Evolutionary conservation across 2,797 vertebrate genomes (phyloP).

Genomic region (Nyctalus aviator): DNA sequence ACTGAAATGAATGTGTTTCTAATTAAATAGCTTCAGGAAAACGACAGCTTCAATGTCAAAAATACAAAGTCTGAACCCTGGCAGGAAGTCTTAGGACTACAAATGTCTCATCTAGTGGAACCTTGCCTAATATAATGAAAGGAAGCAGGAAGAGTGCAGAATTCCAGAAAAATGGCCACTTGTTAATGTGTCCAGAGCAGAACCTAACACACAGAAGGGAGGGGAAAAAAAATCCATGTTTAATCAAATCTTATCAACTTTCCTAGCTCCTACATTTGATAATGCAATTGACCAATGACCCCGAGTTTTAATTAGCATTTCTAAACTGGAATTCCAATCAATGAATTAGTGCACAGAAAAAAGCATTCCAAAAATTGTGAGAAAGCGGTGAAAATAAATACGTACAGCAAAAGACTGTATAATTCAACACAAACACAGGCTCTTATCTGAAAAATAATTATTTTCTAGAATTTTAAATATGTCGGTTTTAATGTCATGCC

Average conservation of each 20-base stretch:
- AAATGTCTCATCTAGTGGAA: constrained; percentile 87
- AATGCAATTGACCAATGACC: constrained; percentile 68
- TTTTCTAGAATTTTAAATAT: constrained; percentile 63
- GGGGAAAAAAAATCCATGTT: constrained; percentile 69
- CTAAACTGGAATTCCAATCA: constrained; percentile 64
- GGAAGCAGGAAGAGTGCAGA: constrained; percentile 85
- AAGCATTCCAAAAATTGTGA: background rate
- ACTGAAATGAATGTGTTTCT: constrained; percentile 87
- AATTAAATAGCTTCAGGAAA: constrained; percentile 87
- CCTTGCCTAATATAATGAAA: constrained; percentile 85
- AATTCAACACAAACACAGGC: constrained; percentile 50
- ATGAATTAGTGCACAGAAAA: constrained; percentile 40
- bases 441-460: constrained; percentile 51
- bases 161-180: constrained; percentile 83
- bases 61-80: constrained; percentile 84
- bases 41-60: constrained; percentile 85
- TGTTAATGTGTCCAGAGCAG: constrained; percentile 77
- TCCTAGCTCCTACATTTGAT: constrained; percentile 71
- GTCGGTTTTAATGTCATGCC: constrained; percentile 54
- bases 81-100: constrained; percentile 89
- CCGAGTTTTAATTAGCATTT: constrained; percentile 77
- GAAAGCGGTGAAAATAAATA: constrained; percentile 63
- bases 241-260: constrained; percentile 73
- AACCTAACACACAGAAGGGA: constrained; percentile 76
- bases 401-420: background rate